Evolutionary conservation across 2,888 invertebrate species (phyloP).

Genomic region (Acrocera orbiculus): DNA sequence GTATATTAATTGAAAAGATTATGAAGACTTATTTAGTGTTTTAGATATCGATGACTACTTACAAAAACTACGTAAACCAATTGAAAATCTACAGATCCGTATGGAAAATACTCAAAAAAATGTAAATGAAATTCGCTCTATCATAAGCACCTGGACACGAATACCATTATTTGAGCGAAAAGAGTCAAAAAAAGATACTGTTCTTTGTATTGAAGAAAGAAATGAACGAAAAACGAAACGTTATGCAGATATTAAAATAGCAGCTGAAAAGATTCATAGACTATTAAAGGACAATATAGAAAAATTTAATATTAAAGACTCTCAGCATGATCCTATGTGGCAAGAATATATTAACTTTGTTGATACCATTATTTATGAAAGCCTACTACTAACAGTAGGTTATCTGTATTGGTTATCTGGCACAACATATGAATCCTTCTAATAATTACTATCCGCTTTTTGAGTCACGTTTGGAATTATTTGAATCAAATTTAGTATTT

Average conservation of each 20-base stretch:
- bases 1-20: too few relatives aligned
- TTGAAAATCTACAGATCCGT: slow-evolving; percentile 61
- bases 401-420: slow-evolving; percentile 71
- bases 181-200: slow-evolving; percentile 68
- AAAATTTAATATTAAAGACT: slow-evolving; percentile 57
- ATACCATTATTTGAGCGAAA: slow-evolving; percentile 76
- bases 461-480: slow-evolving; percentile 66
- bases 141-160: slow-evolving; percentile 69
- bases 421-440: slow-evolving; percentile 77
- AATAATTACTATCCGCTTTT: slow-evolving; percentile 64
- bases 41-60: slow-evolving; percentile 67
- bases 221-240: slow-evolving; percentile 59
- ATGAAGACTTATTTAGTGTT: too few relatives aligned
- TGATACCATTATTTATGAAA: slow-evolving; percentile 67
- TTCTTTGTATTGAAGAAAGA: slow-evolving; percentile 67
- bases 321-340: slow-evolving; percentile 54
- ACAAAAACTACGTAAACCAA: slow-evolving; percentile 55
- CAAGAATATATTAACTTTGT: slow-evolving; percentile 69
- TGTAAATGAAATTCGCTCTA: slow-evolving; percentile 54
- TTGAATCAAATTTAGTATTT: slow-evolving; percentile 70
- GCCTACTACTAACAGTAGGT: slow-evolving; percentile 64
- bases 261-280: slow-evolving; percentile 52
- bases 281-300: slow-evolving; percentile 66
- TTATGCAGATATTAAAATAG: slow-evolving; percentile 54
- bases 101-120: slow-evolving; percentile 75